Conservation (phyloP, 2,113 vertebrate genomes). For the Gila orcuttii region DNA sequence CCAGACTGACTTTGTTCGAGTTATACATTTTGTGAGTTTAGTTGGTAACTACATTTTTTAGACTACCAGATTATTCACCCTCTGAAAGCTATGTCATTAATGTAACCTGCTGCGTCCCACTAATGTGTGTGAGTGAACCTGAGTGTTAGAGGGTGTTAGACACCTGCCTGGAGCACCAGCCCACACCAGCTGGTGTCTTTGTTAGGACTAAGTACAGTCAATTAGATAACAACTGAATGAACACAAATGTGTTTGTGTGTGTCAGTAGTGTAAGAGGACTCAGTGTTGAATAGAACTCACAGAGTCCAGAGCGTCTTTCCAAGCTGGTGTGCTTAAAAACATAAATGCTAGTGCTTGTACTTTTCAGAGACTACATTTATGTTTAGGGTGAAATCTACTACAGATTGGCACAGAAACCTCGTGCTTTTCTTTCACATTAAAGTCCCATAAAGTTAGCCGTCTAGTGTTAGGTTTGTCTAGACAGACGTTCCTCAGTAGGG, state of each 20-base stretch:
- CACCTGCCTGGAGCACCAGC: conserved; percentile 53
- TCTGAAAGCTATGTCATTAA: conserved; percentile 49
- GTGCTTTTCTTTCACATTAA: conserved; percentile 10
- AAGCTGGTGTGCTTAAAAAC: neutral
- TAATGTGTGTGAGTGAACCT: conserved; percentile 45
- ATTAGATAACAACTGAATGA: conserved; percentile 56
- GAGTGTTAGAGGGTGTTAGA: conserved; percentile 45
- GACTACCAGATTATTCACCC: conserved; percentile 16
- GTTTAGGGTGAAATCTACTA: neutral
- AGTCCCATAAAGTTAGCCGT: conserved; percentile 9
- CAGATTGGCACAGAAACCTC: conserved; percentile 29
- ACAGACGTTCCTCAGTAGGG: conserved; percentile 72
- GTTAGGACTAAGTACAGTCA: conserved; percentile 56
- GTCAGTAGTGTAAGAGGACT: conserved; percentile 37
- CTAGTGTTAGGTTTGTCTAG: conserved; percentile 60
- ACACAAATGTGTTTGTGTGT: conserved; percentile 60
- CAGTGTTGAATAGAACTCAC: neutral
- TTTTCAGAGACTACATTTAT: neutral
- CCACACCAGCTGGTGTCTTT: conserved; percentile 61
- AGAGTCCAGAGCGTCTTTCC: neutral
- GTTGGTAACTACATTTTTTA: neutral
- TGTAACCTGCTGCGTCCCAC: conserved; percentile 24
- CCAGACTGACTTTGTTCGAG: neutral
- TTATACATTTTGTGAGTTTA: neutral
- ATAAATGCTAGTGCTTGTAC: neutral